phyloP scores from a whole-genome alignment of 2,797 vertebrate genomes.

The Smutsia gigantea region DNA sequence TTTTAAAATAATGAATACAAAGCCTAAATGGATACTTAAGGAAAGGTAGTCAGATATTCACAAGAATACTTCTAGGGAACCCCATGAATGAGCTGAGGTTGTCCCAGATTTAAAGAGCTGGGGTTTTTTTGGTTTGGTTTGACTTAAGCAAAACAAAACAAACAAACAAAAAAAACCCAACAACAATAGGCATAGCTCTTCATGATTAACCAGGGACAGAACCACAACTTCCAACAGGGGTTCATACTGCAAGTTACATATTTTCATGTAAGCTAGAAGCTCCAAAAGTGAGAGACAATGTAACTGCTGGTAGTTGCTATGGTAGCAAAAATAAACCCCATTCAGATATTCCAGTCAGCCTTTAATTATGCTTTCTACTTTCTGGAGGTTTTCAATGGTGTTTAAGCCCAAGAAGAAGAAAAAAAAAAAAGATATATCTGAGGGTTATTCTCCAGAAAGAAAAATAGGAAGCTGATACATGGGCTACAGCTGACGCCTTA shows the following conservation, averaged over 20 bases:
- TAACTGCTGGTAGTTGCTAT: slow-evolving; percentile 21
- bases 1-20: background rate
- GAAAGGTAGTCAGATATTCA: background rate
- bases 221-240: background rate
- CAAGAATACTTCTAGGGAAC: background rate
- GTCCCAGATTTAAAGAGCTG: slow-evolving; percentile 14
- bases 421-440: background rate
- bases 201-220: background rate
- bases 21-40: background rate
- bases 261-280: slow-evolving; percentile 38
- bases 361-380: slow-evolving; percentile 32
- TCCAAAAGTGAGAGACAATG: slow-evolving; percentile 43
- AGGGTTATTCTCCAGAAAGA: background rate
- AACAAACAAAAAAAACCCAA: background rate
- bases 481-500: background rate
- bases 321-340: slow-evolving; percentile 55
- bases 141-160: background rate
- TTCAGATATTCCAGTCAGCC: slow-evolving; percentile 19
- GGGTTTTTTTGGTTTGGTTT: background rate
- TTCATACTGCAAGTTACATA: slow-evolving; percentile 20
- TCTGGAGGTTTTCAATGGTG: slow-evolving; percentile 1
- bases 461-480: background rate
- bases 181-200: slow-evolving; percentile 20
- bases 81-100: background rate
- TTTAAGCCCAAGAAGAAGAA: background rate